Conservation (phyloP, 2,113 vertebrate species). For the Tonatia bakeri region DNA sequence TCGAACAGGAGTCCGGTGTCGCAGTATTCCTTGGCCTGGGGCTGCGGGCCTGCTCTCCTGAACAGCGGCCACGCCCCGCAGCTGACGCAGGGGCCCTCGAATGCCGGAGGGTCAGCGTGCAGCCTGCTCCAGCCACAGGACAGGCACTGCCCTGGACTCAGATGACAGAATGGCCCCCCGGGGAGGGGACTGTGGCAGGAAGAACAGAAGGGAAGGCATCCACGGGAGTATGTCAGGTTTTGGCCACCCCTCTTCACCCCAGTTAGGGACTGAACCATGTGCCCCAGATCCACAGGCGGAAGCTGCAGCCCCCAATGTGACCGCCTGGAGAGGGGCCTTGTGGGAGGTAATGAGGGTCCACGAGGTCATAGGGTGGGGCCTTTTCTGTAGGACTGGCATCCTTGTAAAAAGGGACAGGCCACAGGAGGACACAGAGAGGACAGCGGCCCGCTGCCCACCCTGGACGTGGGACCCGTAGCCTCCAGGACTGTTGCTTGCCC, state of each 20-base stretch:
- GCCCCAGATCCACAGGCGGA: rapidly evolving
- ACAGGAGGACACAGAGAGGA: rapidly evolving
- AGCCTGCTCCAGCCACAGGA: not conserved
- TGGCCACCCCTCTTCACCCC: rapidly evolving
- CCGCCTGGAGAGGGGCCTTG: too few relatives aligned
- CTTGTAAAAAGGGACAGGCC: not conserved
- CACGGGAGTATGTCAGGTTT: not conserved
- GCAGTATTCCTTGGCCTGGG: too few relatives aligned
- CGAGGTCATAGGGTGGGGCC: rapidly evolving
- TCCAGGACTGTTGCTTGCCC: not conserved
- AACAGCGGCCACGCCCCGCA: rapidly evolving
- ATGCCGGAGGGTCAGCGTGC: rapidly evolving
- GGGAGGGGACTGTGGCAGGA: not conserved
- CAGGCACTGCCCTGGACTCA: not conserved
- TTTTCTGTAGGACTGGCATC: rapidly evolving
- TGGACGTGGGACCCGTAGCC: rapidly evolving
- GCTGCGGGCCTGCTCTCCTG: not conserved
- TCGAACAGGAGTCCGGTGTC: not conserved
- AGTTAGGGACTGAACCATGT: rapidly evolving
- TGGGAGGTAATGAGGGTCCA: not conserved
- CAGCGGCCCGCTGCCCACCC: rapidly evolving
- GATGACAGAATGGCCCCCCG: rapidly evolving
- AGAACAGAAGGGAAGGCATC: rapidly evolving
- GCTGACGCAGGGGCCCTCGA: not conserved
- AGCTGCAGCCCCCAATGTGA: too few relatives aligned